phyloP scores from a whole-genome alignment of 2,113 vertebrate genomes.

The Anhinga rufa region DNA sequence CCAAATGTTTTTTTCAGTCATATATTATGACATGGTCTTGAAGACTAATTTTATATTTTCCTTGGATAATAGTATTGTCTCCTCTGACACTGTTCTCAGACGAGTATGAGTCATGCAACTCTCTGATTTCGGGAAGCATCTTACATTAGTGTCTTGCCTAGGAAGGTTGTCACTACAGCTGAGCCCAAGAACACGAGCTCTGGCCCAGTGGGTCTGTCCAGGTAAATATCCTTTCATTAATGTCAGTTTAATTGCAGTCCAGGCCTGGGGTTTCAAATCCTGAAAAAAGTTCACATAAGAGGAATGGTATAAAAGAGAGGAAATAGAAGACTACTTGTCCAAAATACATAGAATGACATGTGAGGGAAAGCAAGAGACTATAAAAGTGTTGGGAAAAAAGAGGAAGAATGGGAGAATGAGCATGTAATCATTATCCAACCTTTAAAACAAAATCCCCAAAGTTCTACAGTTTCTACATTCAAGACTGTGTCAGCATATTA shows the following conservation, averaged over 20 bases:
- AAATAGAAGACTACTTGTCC: background rate
- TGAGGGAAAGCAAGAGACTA: background rate
- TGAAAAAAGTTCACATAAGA: background rate
- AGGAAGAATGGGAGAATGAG: background rate
- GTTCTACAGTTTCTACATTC: background rate
- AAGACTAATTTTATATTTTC: background rate
- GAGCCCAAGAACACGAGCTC: background rate
- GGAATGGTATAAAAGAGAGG: background rate
- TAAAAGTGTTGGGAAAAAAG: background rate
- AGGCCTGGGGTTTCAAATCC: background rate
- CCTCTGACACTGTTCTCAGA: background rate
- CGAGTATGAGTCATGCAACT: background rate
- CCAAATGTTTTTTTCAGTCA: background rate
- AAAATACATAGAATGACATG: background rate
- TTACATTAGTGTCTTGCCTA: background rate
- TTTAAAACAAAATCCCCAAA: background rate
- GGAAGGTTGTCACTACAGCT: background rate
- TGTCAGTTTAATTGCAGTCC: background rate
- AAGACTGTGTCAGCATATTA: background rate
- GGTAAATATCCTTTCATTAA: background rate
- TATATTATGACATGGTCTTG: background rate
- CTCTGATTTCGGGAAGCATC: background rate
- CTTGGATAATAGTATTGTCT: background rate
- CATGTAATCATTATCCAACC: background rate
- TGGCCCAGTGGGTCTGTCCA: background rate